These are phyloP conservation scores for Aurelia sp. DNA, from an alignment of 30 jellyfish, hydroid and myxozoan genomes.

Conservation along the genomic window DNA sequence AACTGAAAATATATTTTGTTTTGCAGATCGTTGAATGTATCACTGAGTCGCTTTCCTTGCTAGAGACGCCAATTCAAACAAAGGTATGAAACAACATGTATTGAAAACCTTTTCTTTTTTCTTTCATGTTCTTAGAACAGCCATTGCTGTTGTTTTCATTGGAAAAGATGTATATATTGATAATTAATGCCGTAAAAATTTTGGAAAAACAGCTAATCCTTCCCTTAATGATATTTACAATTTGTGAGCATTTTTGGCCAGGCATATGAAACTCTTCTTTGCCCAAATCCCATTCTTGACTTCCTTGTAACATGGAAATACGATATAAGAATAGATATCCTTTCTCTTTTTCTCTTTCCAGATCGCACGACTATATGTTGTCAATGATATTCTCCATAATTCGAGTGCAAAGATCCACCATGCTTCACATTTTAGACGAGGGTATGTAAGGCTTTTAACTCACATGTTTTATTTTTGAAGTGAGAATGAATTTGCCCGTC, in stretches of 20 bases:
- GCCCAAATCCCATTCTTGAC: too few species aligned
- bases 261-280: too few species aligned
- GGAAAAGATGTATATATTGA: too few species aligned
- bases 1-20: too few species aligned
- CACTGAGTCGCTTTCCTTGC: conserved; percentile 91
- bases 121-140: too few species aligned
- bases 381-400: conserved; percentile 90
- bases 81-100: conserved; percentile 56
- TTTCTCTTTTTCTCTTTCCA: conserved; percentile 2
- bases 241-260: neutral
- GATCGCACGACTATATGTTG: conserved; percentile 96
- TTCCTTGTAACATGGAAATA: too few species aligned
- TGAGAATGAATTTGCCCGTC: too few species aligned
- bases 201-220: neutral
- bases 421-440: conserved; percentile 91
- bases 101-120: too few species aligned
- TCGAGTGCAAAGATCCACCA: conserved; percentile 87
- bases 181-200: too few species aligned
- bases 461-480: too few species aligned
- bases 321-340: too few species aligned
- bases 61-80: conserved; percentile 90
- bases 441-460: conserved; percentile 53
- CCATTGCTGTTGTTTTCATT: too few species aligned
- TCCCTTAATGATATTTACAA: neutral
- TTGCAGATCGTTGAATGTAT: conserved; percentile 92